Evolutionary conservation across 2,797 vertebrate genomes (phyloP).

Genomic region (Pterois miles): DNA sequence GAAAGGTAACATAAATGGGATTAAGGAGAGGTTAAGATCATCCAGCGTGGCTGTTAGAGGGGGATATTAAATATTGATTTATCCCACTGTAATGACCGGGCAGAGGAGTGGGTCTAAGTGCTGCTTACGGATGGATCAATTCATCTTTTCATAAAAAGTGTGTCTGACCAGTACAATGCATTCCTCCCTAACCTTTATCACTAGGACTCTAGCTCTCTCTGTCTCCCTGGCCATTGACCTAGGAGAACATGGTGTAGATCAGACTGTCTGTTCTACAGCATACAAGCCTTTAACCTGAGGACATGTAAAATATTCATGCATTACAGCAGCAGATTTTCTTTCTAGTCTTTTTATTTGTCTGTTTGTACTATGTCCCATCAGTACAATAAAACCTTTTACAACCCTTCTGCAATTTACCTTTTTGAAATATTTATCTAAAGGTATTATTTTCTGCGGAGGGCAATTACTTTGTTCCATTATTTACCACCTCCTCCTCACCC

Average conservation of each 20-base stretch:
- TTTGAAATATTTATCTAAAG: constrained; percentile 85
- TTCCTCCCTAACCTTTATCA: constrained; percentile 67
- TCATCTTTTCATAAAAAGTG: constrained; percentile 90
- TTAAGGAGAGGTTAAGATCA: constrained; percentile 94
- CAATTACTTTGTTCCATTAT: constrained; percentile 86
- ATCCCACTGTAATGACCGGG: constrained; percentile 86
- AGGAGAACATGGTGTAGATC: constrained; percentile 48
- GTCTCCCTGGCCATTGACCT: constrained; percentile 40
- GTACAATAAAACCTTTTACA: constrained; percentile 85
- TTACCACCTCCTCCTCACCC: constrained; percentile 73
- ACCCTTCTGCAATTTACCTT: constrained; percentile 76
- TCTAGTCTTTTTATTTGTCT: constrained; percentile 77
- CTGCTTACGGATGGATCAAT: constrained; percentile 90
- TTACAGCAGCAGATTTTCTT: constrained; percentile 63
- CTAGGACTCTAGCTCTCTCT: constrained; percentile 29
- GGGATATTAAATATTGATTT: constrained; percentile 97
- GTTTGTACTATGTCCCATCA: constrained; percentile 74
- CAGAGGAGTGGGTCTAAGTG: constrained; percentile 89
- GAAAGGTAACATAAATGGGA: constrained; percentile 92
- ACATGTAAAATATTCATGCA: constrained; percentile 84
- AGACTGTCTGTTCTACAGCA: constrained; percentile 51
- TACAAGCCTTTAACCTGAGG: constrained; percentile 74
- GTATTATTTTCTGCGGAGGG: constrained; percentile 83
- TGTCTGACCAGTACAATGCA: constrained; percentile 83
- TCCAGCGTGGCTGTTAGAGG: constrained; percentile 85